A percentile compares a stretch with the other conserved stretches of the same genome.
Conservation (phyloP, 1,140 invertebrate species). For the Plodia interpunctella region DNA sequence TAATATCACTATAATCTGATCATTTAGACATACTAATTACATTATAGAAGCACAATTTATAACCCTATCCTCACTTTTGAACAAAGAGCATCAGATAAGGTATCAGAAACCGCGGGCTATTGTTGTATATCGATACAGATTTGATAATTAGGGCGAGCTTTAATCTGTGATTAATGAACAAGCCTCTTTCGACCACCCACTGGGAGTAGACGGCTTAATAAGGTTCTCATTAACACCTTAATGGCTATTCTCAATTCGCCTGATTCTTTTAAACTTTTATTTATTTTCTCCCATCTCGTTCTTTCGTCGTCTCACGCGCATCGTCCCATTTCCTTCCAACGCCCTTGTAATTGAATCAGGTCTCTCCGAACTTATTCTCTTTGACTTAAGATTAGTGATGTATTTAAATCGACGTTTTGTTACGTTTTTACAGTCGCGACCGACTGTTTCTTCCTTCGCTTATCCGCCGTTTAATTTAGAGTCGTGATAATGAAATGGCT, state of each 20-base stretch:
- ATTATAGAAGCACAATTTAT: conserved; percentile 5
- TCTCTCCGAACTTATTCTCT: conserved; percentile 67
- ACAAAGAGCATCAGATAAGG: conserved; percentile 15
- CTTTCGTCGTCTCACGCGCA: conserved; percentile 27
- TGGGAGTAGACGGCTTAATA: conserved; percentile 70
- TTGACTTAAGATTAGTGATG: conserved; percentile 72
- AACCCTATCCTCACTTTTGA: conserved; percentile 5
- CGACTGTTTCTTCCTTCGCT: conserved; percentile 31
- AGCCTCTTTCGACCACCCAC: conserved; percentile 65
- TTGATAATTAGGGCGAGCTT: conserved; percentile 59
- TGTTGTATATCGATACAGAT: conserved; percentile 39
- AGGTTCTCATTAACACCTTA: conserved; percentile 74
- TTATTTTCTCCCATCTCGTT: conserved; percentile 49
- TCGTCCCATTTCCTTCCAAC: conserved; percentile 30
- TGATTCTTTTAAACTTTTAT: conserved; percentile 63
- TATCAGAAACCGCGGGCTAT: conserved; percentile 24
- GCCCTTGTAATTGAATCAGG: conserved; percentile 64
- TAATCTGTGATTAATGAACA: conserved; percentile 67
- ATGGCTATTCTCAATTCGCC: conserved; percentile 71
- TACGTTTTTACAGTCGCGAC: conserved; percentile 51
- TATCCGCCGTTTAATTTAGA: conserved; percentile 60
- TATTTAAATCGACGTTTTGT: conserved; percentile 71
- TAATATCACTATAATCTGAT: neutral
- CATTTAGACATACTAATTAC: neutral
- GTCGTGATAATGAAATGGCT: conserved; percentile 42